A percentile compares a stretch with the other conserved stretches of the same genome.
Conservation (phyloP, 1,140 invertebrate species). For the Lasioglossum albipes region DNA sequence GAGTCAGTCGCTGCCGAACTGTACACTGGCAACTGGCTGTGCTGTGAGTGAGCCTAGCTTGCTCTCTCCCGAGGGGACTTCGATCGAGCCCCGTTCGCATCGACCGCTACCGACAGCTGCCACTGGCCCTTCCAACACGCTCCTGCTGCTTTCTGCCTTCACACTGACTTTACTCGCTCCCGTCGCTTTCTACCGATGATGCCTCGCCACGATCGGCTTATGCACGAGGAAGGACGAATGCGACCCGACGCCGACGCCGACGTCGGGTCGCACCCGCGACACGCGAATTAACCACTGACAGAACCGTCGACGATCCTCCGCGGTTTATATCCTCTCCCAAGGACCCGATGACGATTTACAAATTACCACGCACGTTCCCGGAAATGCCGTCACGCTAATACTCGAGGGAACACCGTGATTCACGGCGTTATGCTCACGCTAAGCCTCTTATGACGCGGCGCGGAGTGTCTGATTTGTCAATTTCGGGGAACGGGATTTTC, state of each 20-base stretch:
- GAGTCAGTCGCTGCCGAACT: slow-evolving; percentile 50
- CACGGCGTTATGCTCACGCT: background rate
- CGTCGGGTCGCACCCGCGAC: background rate
- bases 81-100: slow-evolving; percentile 23
- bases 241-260: background rate
- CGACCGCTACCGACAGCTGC: slow-evolving; percentile 44
- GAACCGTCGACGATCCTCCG: background rate
- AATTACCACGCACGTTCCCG: slow-evolving; percentile 23
- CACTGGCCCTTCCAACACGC: slow-evolving; percentile 48
- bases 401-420: background rate
- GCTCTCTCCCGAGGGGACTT: slow-evolving; percentile 27
- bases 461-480: too few relatives aligned
- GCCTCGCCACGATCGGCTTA: slow-evolving; percentile 47
- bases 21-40: background rate
- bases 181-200: too few relatives aligned
- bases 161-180: too few relatives aligned
- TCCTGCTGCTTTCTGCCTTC: slow-evolving; percentile 22
- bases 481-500: too few relatives aligned
- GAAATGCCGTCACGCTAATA: slow-evolving; percentile 25
- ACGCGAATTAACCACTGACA: slow-evolving; percentile 9
- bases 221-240: slow-evolving; percentile 16
- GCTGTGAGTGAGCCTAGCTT: background rate
- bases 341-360: background rate
- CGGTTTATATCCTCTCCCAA: slow-evolving; percentile 37
- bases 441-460: background rate